Conservation (phyloP, 2,888 invertebrate genomes). For the Cryptocephalus moraei region DNA sequence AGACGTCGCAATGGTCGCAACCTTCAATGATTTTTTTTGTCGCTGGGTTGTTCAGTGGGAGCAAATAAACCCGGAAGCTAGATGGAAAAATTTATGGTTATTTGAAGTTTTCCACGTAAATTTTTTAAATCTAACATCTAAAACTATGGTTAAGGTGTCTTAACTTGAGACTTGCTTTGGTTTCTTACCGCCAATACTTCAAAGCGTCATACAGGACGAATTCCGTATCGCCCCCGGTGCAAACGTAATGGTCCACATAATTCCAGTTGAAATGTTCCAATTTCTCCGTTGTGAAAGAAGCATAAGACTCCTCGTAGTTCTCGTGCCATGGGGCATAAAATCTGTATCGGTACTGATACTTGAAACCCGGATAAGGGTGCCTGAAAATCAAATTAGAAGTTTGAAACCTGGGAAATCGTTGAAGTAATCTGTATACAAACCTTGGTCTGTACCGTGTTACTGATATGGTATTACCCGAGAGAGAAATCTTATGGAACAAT, state of each 20-base stretch:
- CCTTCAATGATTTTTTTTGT: slow-evolving; percentile 70
- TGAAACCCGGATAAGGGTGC: slow-evolving; percentile 88
- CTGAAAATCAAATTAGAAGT: slow-evolving; percentile 43
- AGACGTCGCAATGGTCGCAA: slow-evolving; percentile 72
- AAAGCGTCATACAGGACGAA: slow-evolving; percentile 78
- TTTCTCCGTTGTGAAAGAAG: slow-evolving; percentile 88
- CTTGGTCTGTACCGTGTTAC: slow-evolving; percentile 92
- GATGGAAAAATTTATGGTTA: slow-evolving; percentile 20
- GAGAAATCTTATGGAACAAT: slow-evolving; percentile 84
- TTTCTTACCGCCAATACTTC: slow-evolving; percentile 36
- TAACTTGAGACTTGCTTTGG: background rate
- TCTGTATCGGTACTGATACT: slow-evolving; percentile 83
- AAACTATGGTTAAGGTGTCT: too few relatives aligned
- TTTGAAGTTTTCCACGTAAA: too few relatives aligned
- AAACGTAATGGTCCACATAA: slow-evolving; percentile 93
- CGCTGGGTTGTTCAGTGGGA: slow-evolving; percentile 73
- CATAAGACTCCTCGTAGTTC: slow-evolving; percentile 89
- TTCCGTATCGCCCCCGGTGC: slow-evolving; percentile 84
- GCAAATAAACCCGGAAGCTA: slow-evolving; percentile 76
- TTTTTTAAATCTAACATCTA: too few relatives aligned
- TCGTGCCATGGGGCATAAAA: slow-evolving; percentile 89
- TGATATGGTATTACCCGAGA: slow-evolving; percentile 81
- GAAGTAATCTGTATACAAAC: slow-evolving; percentile 37
- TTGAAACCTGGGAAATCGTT: background rate
- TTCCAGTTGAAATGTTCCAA: slow-evolving; percentile 97